Conservation (phyloP, 2,797 vertebrate genomes). For the Eidolon dupreanum region DNA sequence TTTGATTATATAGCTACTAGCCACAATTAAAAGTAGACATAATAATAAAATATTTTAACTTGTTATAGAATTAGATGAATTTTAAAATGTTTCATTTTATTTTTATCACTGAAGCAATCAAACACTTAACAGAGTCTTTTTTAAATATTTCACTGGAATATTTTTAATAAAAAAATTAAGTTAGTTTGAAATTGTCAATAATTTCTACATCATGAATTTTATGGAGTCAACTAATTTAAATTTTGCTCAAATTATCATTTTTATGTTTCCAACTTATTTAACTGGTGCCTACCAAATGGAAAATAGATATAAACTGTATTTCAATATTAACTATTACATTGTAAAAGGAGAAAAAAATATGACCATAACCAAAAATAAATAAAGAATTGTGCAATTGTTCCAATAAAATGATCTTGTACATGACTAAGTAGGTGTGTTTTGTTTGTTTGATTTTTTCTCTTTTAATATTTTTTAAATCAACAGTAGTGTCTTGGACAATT, state of each 20-base stretch:
- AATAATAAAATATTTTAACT: background rate
- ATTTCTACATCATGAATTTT: slow-evolving; percentile 39
- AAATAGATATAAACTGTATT: slow-evolving; percentile 49
- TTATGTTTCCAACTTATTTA: slow-evolving; percentile 60
- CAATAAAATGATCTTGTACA: slow-evolving; percentile 64
- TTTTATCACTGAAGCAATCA: background rate
- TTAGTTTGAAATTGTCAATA: slow-evolving; percentile 54
- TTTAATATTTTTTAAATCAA: slow-evolving; percentile 66
- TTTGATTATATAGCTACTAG: background rate
- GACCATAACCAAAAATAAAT: slow-evolving; percentile 61
- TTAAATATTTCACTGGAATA: slow-evolving; percentile 62
- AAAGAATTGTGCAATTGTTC: slow-evolving; percentile 57
- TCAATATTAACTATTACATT: slow-evolving; percentile 52
- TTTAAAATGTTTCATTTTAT: background rate
- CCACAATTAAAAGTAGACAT: background rate
- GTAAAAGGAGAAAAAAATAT: slow-evolving; percentile 55
- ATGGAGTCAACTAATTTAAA: slow-evolving; percentile 43
- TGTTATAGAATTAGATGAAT: background rate
- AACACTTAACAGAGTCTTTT: background rate
- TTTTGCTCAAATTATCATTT: slow-evolving; percentile 56
- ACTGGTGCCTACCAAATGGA: slow-evolving; percentile 36
- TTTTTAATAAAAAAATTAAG: slow-evolving; percentile 55
- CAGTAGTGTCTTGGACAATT: slow-evolving; percentile 49
- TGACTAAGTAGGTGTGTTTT: slow-evolving; percentile 30
- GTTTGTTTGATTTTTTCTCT: background rate